Percentiles rank a stretch among this genome's conserved stretches.
Conservation (phyloP, 92 coral and sea anemone genomes). For the Epizoanthus fatuus region DNA sequence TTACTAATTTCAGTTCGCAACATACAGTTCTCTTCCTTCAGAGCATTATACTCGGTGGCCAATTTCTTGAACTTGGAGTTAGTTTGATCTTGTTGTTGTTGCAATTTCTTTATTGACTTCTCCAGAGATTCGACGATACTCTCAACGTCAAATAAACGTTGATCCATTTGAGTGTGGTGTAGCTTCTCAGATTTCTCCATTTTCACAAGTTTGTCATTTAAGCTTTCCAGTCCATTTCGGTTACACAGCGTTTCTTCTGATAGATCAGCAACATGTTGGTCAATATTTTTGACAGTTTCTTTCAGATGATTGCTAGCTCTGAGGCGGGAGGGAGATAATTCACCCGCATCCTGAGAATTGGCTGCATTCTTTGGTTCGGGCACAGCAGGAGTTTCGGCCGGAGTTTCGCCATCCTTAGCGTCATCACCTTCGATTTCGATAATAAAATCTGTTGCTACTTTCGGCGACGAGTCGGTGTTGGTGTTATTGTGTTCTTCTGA, state of each 20-base stretch:
- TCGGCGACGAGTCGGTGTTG: no score
- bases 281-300: background rate
- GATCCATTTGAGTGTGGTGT: background rate
- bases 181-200: background rate
- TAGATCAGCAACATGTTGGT: background rate
- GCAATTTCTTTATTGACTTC: background rate
- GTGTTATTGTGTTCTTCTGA: no score
- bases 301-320: background rate
- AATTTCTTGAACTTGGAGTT: background rate
- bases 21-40: background rate
- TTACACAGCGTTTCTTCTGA: background rate
- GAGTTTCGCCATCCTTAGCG: background rate
- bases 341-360: background rate
- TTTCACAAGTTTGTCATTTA: background rate
- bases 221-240: background rate
- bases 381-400: background rate
- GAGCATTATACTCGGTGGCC: background rate
- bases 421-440: no score
- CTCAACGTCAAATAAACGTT: background rate
- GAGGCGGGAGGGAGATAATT: background rate
- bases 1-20: background rate
- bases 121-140: background rate
- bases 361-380: background rate
- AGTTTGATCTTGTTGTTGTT: slow-evolving; percentile 3
- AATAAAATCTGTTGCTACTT: no score